Percentiles rank a stretch among this genome's conserved stretches.
These are phyloP conservation scores for Azemiops feae DNA, from an alignment of 2,113 vertebrate species.

Conservation along the genomic window DNA sequence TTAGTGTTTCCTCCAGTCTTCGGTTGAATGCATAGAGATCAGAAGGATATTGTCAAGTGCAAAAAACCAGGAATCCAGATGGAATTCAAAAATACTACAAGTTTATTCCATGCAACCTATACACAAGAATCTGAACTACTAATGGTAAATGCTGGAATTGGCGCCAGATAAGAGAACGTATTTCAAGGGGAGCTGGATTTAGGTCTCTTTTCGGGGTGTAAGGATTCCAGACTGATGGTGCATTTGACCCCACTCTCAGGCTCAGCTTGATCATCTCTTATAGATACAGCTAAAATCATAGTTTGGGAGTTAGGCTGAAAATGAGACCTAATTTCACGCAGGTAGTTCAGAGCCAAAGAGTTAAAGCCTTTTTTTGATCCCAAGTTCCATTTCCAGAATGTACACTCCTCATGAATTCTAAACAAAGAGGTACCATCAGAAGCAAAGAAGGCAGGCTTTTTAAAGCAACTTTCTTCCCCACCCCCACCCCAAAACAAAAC, in stretches of 20 bases:
- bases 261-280: background rate
- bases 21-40: background rate
- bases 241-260: background rate
- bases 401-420: background rate
- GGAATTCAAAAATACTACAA: too few relatives aligned
- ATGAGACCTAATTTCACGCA: background rate
- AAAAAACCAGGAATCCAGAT: background rate
- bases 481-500: background rate
- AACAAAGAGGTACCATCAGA: background rate
- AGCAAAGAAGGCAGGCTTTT: fast-evolving
- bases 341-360: background rate
- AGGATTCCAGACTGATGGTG: background rate
- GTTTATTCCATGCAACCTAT: background rate
- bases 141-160: background rate
- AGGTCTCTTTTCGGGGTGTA: background rate
- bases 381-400: background rate
- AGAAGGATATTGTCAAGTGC: background rate
- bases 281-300: background rate
- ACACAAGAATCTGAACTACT: background rate
- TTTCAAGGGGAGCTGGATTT: background rate
- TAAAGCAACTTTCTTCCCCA: background rate
- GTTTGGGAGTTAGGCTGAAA: background rate
- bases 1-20: background rate
- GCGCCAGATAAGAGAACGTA: background rate
- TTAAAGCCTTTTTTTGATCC: background rate